These are phyloP conservation scores for Tiliacea aurago DNA, from an alignment of 2,888 invertebrate genomes.

Conservation along the genomic window DNA sequence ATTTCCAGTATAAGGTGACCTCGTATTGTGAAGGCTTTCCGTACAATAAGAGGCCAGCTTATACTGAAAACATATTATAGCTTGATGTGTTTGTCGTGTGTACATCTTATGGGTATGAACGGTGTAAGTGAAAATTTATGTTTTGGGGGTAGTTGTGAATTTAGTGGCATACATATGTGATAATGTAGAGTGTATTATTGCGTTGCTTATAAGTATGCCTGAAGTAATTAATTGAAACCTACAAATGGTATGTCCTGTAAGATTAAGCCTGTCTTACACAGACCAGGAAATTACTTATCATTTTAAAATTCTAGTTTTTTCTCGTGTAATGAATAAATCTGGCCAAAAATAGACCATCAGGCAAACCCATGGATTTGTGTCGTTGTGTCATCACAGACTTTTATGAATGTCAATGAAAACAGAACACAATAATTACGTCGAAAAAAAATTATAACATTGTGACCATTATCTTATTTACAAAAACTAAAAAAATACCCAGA, in stretches of 20 bases:
- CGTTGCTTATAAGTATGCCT: not conserved
- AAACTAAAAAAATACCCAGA: constrained; percentile 17
- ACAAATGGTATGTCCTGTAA: too few relatives aligned
- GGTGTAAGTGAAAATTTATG: constrained; percentile 46
- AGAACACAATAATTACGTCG: too few relatives aligned
- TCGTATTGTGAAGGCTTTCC: not conserved
- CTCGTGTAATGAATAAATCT: not conserved
- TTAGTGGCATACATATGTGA: constrained; percentile 6
- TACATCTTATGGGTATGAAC: constrained; percentile 19
- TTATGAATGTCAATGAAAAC: not conserved
- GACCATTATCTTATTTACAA: constrained; percentile 11
- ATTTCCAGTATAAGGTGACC: not conserved
- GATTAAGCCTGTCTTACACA: not conserved
- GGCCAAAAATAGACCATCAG: not conserved
- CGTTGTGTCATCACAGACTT: not conserved
- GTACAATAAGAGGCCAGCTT: not conserved
- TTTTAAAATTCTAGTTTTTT: not conserved
- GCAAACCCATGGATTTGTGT: too few relatives aligned
- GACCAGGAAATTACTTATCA: not conserved
- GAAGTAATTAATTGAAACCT: not conserved
- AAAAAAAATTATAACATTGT: constrained; percentile 10
- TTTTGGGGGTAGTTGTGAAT: constrained; percentile 37
- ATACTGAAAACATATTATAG: too few relatives aligned
- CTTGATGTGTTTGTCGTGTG: not conserved
- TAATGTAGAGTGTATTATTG: not conserved